Percentiles rank a stretch among this genome's conserved stretches.
phyloP scores from a whole-genome alignment of 2,888 invertebrate species.

The Stramonita haemastoma region DNA sequence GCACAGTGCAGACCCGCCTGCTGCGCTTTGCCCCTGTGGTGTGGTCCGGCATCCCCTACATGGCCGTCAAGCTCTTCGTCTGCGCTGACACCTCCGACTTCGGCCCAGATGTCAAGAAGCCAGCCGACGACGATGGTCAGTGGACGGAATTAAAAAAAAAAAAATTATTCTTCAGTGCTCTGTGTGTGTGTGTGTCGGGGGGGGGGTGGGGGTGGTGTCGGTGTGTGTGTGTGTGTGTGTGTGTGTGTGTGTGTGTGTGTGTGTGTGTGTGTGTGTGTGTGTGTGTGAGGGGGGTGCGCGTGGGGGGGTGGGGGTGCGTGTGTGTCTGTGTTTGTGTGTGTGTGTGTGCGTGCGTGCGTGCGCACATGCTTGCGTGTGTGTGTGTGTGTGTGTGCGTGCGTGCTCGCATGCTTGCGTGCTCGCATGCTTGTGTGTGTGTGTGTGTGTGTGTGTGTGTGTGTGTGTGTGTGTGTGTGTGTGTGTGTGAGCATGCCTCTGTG shows the following conservation, averaged over 20 bases:
- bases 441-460: too few relatives aligned
- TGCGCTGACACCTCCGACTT: constrained; percentile 26
- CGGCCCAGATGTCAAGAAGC: background rate
- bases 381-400: background rate
- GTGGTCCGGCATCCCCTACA: constrained; percentile 51
- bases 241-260: background rate
- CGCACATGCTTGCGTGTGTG: background rate
- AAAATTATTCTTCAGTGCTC: too few relatives aligned
- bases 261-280: constrained; percentile 15
- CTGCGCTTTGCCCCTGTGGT: constrained; percentile 46
- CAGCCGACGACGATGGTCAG: background rate
- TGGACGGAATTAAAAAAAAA: too few relatives aligned
- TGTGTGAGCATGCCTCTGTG: too few relatives aligned
- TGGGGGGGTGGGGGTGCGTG: background rate
- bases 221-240: constrained; percentile 5
- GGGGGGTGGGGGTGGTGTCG: too few relatives aligned
- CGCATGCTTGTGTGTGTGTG: background rate
- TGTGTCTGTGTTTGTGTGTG: background rate
- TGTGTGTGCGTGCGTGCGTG: background rate
- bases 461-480: too few relatives aligned
- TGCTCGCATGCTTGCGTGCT: background rate
- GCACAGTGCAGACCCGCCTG: constrained; percentile 35
- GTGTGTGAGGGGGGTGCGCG: background rate
- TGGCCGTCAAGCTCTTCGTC: constrained; percentile 36
- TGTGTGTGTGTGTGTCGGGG: too few relatives aligned